Base-by-base conservation (phyloP, 2,888 invertebrate species). In the Cheilosia vulpina region DNA sequence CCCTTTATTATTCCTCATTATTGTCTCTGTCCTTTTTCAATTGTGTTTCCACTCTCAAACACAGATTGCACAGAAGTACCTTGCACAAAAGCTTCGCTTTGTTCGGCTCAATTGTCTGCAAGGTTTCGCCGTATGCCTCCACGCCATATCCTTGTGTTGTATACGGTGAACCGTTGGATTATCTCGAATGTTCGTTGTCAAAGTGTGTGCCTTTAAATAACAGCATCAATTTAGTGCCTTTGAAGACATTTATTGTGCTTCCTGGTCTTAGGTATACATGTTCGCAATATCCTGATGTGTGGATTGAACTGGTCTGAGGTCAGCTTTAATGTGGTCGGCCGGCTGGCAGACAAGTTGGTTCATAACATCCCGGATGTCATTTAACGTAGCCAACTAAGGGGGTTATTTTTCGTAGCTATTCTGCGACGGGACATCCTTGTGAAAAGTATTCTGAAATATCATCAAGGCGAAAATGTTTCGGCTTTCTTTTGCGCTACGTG, bases 211-310 rank as follows among this genome's bases (percentile, higher is more conserved):
- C 79, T 84, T 79, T 69, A 79, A 79, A 38, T 68, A 55, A 31
- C 27, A 55, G 66, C 72, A 72, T 68, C 72, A 72, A 62, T 78
- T 68, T 52, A 55, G 31, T 43, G 57, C 53, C 60, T 72, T 65
- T 72, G 55, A 84, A 63, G 75, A 80, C 13, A 79, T 80, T 84
- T 80, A 84, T 79, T 79, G 84, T 53, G 19, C 75, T 80, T 84
- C 80, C 75, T 71, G 53, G 63, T 45, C 66, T 62, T 15, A 2
- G n/a, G n/a, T 45, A n/a, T 47, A 21, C 41, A 76, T 45, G 52
- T 65, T 72, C 55, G 43, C 69, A 79, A 84, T 84, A 65, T 80
- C 84, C 84, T 68, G 78, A 52, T 63, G 19, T 19, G 27, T 47
- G 58, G 38, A 34, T 6, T 17, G 15, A 21, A 34, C 19, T 66